A percentile compares a stretch with the other conserved stretches of the same genome.
Evolutionary conservation across 2,113 vertebrate genomes (phyloP).

Genomic region (Hipposideros armiger): DNA sequence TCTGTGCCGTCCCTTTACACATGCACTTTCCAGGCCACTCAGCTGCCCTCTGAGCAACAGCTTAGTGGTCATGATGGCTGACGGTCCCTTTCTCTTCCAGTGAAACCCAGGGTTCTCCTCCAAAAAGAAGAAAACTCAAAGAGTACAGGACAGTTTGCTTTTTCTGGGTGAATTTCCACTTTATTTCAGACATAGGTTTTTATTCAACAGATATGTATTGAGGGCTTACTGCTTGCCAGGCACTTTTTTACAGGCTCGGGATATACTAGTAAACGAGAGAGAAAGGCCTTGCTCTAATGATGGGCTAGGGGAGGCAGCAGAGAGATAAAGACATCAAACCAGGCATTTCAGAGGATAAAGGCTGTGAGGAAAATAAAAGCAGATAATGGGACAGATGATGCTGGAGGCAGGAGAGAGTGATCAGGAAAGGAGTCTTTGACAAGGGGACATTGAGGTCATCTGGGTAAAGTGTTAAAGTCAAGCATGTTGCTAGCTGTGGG

Average conservation of each 20-base stretch:
- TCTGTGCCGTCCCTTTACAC: neutral
- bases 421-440: neutral
- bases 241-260: fast-evolving
- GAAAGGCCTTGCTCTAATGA: neutral
- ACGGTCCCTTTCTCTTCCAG: fast-evolving
- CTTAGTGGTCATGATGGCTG: fast-evolving
- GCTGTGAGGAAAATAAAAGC: neutral
- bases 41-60: fast-evolving
- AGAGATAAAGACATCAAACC: neutral
- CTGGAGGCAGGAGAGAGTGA: neutral
- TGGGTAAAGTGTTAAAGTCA: fast-evolving
- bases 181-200: neutral
- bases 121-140: fast-evolving
- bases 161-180: neutral
- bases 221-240: fast-evolving
- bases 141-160: fast-evolving
- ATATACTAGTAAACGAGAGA: neutral
- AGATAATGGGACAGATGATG: neutral
- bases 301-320: fast-evolving
- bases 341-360: neutral
- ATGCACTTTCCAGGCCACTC: fast-evolving
- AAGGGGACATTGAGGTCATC: neutral
- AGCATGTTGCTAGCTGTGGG: fast-evolving
- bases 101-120: neutral
- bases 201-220: neutral